Evolutionary conservation across 2,113 vertebrate genomes (phyloP), one percentile per base, ranked within the genome.

Genomic region (Callipepla squamata): DNA sequence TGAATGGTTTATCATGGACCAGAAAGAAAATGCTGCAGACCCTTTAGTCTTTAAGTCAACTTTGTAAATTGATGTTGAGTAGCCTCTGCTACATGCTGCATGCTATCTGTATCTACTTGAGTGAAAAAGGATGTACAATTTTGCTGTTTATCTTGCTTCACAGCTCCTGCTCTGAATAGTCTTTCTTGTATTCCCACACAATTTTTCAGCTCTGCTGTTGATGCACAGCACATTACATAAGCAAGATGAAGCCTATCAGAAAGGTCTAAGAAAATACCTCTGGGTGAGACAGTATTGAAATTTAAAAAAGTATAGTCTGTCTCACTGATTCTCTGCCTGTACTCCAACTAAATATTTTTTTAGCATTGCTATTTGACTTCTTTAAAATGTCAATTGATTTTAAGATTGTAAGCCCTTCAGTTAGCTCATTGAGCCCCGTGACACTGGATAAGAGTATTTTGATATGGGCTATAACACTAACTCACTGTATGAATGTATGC

Each of bases 341-440:
- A 28, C 17, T 78, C 96, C 57, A 68, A 38, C 11, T 88, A 80
- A 87, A 70, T 67, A 90, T 89, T 89, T 91, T 45, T 86, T 81
- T 90, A 53, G 45, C 11, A 47, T 55, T 59, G 28, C 12, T 87
- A 40, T 70, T 81, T 84, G 34, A 76, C 69, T 89, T 80, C 23
- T 80, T 78, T 78, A 59, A 21, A 47, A 63, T n/a, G 38, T 94
- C 93, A 94, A 86, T 92, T 94, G 89, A 50, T 95, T 98, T 96
- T 95, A 93, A 96, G 93, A 95, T 88, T 80, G 45, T 42, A 91
- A 94, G 44, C 1, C 19, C 96, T 87, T 95, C 93, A 67, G 19
- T 80, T 84, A 63, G 48, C 69, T 95, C 42, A n/a, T 65, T 13
- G 13, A 78, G 55, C 28, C 75, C 44, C 2, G 15, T 40, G 74